A percentile compares a stretch with the other conserved stretches of the same genome.
Evolutionary conservation across 2,113 vertebrate species (phyloP).

Genomic region (Acanthisitta chloris): DNA sequence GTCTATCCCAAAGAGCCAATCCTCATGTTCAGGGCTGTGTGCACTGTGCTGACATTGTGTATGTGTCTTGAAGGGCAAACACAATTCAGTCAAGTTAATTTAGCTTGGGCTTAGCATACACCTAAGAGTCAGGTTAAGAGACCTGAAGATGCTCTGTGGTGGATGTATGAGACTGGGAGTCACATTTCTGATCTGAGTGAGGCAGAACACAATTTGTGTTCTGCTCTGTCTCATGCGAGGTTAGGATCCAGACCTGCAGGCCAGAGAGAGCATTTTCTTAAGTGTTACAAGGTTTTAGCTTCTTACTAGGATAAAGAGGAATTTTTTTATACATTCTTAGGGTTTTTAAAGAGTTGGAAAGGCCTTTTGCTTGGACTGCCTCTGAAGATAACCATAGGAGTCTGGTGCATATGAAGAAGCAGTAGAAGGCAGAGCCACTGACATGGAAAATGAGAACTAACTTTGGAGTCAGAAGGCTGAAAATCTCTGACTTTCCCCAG

Average conservation of each 20-base stretch:
- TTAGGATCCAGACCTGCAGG: background rate
- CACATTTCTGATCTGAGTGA: background rate
- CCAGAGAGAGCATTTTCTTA: background rate
- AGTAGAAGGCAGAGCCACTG: background rate
- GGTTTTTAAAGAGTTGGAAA: background rate
- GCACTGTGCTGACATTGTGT: background rate
- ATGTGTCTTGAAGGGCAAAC: background rate
- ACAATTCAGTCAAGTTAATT: background rate
- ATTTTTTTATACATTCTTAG: background rate
- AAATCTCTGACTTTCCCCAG: background rate
- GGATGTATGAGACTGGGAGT: background rate
- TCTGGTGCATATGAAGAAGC: background rate
- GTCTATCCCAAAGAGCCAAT: background rate
- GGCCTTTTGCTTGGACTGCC: background rate
- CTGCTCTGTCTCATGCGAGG: background rate
- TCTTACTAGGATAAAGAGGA: background rate
- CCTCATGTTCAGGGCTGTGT: background rate
- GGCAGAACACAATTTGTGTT: background rate
- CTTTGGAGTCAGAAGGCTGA: background rate
- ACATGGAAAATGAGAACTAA: background rate
- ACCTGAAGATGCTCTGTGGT: background rate
- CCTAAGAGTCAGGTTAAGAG: background rate
- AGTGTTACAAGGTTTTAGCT: background rate
- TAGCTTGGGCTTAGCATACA: background rate
- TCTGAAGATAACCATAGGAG: background rate